phyloP scores from a whole-genome alignment of 2,113 vertebrate genomes.

The Ammodytes marinus region DNA sequence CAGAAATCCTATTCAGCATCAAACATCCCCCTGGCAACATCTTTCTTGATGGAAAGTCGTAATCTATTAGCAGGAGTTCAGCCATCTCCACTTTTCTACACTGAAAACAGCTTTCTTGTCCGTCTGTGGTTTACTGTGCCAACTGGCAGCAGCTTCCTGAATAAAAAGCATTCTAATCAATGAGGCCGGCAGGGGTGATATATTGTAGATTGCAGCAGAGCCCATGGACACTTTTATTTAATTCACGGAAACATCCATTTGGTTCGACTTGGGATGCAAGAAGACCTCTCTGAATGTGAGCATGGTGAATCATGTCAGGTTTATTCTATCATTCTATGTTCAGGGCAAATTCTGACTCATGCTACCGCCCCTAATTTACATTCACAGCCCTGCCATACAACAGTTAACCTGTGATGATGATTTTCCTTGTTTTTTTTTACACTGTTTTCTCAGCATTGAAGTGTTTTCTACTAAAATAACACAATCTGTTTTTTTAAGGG shows the following conservation, averaged over 20 bases:
- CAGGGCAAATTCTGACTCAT: conserved; percentile 3
- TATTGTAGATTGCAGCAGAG: conserved; percentile 38
- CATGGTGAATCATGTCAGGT: background rate
- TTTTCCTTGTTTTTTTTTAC: background rate
- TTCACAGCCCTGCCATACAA: background rate
- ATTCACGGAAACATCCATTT: conserved; percentile 20
- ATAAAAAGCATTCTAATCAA: conserved; percentile 59
- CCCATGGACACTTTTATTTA: conserved; percentile 39
- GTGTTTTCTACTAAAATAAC: background rate
- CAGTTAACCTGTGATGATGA: background rate
- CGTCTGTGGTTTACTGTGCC: conserved; percentile 42
- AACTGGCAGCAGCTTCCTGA: conserved; percentile 59
- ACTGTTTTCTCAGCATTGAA: background rate
- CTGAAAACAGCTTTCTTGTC: conserved; percentile 55
- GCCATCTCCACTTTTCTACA: conserved; percentile 54
- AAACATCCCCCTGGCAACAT: conserved; percentile 48
- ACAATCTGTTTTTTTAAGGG: background rate
- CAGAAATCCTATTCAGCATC: conserved; percentile 54
- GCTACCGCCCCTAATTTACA: background rate
- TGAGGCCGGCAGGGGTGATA: conserved; percentile 49
- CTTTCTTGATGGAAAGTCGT: conserved; percentile 58
- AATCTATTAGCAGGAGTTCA: conserved; percentile 62
- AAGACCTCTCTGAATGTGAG: background rate
- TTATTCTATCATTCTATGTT: background rate
- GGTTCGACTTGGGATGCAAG: background rate